Base-by-base conservation (phyloP, 2,113 vertebrate species). In the Zosterops pallidus region DNA sequence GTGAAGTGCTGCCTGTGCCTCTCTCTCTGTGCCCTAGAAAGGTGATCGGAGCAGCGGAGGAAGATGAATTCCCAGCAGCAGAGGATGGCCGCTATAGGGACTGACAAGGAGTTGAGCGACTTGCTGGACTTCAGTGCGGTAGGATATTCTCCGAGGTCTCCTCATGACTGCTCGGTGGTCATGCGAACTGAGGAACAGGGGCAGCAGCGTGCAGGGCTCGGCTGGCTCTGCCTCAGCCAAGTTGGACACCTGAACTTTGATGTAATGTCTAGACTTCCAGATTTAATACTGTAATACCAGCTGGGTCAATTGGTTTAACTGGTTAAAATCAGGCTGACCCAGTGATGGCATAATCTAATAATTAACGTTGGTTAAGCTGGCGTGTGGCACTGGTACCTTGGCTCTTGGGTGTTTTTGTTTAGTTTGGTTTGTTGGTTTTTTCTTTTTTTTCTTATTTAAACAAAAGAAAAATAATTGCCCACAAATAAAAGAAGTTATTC, bases 121-220 rank as follows among this genome's bases (percentile, higher is more conserved):
- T 97, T 99, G 97, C 99, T 99, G 98, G 99, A 99, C 98, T 99
- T 99, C 96, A 99, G 99, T 80, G 99, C 99, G 99, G 99, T 99
- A 99, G 81, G 99, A 94, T 56, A 64, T 72, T 63, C 63, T 90
- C 60, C 71, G 56, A 42, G 65, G 64, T 65, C 89, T 79, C 75
- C 93, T 83, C 92, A 11, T 62, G 93, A 39, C 86, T 96, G 56
- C 89, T 84, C 78, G 46, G 67, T 29, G 88, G 81, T 86, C 82
- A 55, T 83, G 88, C 39, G 56, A 65, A 15, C 52, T 13, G 72
- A 60, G 89, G 88, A 77, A 87, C 12, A 72, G 94, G 91, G 92
- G 92, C 85, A 14, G 87, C 81, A 49, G 69, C 44, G 39, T 50
- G 72, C 92, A 26, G 94, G 95, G 92, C 92, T 94, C 29, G 84